These are phyloP conservation scores for Panurus biarmicus DNA, from an alignment of 2,113 vertebrate genomes.

Conservation along the genomic window DNA sequence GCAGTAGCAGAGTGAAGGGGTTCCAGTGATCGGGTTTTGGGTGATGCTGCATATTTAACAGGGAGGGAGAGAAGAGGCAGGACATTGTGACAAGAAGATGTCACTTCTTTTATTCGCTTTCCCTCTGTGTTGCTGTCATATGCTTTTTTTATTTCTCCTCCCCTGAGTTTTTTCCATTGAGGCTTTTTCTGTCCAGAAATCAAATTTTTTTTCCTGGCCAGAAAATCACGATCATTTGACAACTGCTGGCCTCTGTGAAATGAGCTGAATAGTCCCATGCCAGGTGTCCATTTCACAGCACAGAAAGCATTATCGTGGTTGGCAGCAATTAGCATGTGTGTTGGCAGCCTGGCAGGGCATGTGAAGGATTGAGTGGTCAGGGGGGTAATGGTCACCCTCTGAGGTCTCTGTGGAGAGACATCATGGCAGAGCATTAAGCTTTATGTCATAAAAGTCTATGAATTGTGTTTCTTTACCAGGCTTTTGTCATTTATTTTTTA, in stretches of 20 bases:
- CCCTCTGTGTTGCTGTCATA: not conserved
- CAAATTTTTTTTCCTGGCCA: not conserved
- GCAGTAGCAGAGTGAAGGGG: not conserved
- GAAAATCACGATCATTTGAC: not conserved
- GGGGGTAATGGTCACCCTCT: not conserved
- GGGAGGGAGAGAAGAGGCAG: not conserved
- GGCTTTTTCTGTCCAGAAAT: not conserved
- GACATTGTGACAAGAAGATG: not conserved
- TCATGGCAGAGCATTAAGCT: not conserved
- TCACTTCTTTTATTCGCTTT: not conserved
- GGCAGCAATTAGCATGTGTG: not conserved
- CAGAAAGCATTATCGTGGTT: not conserved
- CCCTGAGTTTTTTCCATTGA: not conserved
- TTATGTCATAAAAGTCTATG: not conserved
- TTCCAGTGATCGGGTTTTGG: not conserved
- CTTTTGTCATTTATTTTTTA: not conserved
- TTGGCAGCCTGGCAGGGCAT: not conserved
- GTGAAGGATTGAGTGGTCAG: not conserved
- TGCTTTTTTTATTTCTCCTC: not conserved
- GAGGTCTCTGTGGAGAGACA: not conserved
- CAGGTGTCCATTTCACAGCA: constrained; percentile 20
- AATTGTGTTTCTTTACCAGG: not conserved
- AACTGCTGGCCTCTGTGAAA: not conserved
- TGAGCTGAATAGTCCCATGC: not conserved
- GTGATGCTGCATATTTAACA: not conserved